A percentile compares a stretch with the other conserved stretches of the same genome.
phyloP scores from a whole-genome alignment of 2,797 vertebrate genomes.

The Melanogrammus aeglefinus region DNA sequence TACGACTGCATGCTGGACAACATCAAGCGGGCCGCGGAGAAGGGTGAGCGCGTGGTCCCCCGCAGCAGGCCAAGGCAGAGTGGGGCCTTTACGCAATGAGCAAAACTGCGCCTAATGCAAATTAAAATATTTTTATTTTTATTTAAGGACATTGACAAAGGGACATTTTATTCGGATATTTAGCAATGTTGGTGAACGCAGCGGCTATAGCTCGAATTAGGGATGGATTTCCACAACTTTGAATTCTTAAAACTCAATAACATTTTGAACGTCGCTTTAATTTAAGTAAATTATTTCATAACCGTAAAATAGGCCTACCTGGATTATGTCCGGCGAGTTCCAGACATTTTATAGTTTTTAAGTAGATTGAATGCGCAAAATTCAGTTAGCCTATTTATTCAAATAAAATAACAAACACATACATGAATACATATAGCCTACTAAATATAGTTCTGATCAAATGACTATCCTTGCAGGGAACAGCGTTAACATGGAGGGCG shows the following conservation, averaged over 20 bases:
- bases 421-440: background rate
- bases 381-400: background rate
- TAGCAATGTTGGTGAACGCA: background rate
- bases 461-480: slow-evolving; percentile 71
- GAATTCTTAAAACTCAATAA: background rate
- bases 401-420: background rate
- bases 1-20: slow-evolving; percentile 96
- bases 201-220: background rate
- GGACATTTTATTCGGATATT: background rate
- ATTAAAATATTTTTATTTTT: background rate
- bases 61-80: background rate
- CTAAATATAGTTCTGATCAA: background rate
- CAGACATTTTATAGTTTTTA: background rate
- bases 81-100: too few species aligned
- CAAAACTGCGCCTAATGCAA: background rate
- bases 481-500: slow-evolving; percentile 86
- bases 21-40: slow-evolving; percentile 90
- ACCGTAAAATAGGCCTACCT: background rate
- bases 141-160: background rate
- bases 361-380: background rate
- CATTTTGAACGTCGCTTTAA: background rate
- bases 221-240: background rate
- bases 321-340: background rate
- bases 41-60: slow-evolving; percentile 71
- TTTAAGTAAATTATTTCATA: background rate